phyloP scores from a whole-genome alignment of 2,113 vertebrate genomes.

The Prionailurus viverrinus region DNA sequence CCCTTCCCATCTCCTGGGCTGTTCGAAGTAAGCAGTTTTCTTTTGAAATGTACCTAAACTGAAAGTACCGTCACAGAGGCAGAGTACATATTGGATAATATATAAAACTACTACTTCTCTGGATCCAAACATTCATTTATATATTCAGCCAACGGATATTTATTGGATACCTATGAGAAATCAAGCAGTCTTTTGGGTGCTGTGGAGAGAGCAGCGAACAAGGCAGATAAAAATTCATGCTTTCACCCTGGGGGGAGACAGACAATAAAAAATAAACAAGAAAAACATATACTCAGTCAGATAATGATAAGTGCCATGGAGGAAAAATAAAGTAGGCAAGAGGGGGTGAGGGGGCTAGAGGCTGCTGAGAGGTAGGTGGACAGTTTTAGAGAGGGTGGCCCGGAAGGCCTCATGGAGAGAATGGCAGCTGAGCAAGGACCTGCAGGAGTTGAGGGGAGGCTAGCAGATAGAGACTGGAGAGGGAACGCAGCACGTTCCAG shows the following conservation, averaged over 20 bases:
- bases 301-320: not conserved
- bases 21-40: not conserved
- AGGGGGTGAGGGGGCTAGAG: rapidly evolving
- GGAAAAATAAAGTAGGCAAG: not conserved
- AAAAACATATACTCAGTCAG: not conserved
- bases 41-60: not conserved
- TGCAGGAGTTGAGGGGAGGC: not conserved
- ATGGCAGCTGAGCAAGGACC: not conserved
- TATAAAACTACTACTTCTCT: not conserved
- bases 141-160: not conserved
- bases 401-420: not conserved
- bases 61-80: not conserved
- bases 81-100: not conserved
- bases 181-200: not conserved
- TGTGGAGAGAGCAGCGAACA: not conserved
- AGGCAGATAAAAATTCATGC: not conserved
- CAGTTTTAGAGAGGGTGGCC: not conserved
- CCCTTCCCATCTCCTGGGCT: not conserved
- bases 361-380: not conserved
- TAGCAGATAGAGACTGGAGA: not conserved
- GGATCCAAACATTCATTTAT: not conserved
- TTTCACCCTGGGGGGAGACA: not conserved
- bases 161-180: not conserved
- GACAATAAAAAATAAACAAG: not conserved
- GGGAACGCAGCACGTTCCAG: too few relatives aligned